Evolutionary conservation across 2,113 vertebrate genomes (phyloP).

Genomic region (Sorex fumeus): DNA sequence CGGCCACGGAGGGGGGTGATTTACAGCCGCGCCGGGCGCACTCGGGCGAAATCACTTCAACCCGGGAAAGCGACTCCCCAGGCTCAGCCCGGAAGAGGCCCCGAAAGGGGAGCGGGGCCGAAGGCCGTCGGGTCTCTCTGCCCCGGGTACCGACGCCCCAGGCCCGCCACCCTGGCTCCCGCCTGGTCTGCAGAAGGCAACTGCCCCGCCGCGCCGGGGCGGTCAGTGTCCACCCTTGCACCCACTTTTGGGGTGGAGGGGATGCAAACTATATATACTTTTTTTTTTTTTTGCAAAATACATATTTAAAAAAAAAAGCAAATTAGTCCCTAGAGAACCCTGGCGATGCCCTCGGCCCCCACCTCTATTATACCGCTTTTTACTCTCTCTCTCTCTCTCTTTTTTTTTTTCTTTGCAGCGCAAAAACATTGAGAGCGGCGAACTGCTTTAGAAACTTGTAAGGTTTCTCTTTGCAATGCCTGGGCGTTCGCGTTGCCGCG

Average conservation of each 20-base stretch:
- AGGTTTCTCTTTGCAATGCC: not conserved
- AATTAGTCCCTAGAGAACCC: not conserved
- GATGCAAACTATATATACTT: no score
- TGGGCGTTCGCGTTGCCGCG: not conserved
- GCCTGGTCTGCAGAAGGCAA: not conserved
- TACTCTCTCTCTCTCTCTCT: no score
- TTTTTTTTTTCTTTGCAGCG: not conserved
- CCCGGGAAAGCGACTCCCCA: slow-evolving; percentile 61
- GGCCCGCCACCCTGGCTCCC: not conserved
- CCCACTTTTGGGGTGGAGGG: not conserved
- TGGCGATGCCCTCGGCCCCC: not conserved
- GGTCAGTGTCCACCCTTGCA: not conserved
- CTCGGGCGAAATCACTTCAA: slow-evolving; percentile 27
- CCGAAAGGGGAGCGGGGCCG: not conserved
- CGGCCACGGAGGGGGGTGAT: slow-evolving; percentile 29
- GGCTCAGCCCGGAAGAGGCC: slow-evolving; percentile 77
- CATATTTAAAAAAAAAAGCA: no score
- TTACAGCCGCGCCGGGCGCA: slow-evolving; percentile 66
- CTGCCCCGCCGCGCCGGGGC: not conserved
- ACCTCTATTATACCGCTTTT: not conserved
- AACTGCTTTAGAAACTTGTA: not conserved
- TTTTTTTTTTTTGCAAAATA: no score
- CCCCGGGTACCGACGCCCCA: not conserved
- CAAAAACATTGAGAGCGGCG: not conserved
- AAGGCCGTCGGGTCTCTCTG: not conserved